phyloP scores from a whole-genome alignment of 2,888 invertebrate species.

The Leptopterna dolabrata region DNA sequence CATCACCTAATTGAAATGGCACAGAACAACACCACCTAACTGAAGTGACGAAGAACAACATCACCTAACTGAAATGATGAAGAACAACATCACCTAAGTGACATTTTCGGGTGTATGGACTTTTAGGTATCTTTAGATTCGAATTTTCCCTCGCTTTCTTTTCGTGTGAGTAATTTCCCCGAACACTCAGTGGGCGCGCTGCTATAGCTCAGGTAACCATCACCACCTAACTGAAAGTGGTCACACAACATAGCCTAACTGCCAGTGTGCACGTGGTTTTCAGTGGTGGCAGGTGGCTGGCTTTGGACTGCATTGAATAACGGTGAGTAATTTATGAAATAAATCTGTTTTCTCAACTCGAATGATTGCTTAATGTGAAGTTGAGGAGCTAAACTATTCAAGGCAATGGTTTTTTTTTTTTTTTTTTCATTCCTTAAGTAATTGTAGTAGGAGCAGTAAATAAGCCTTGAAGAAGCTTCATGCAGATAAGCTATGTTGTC shows the following conservation, averaged over 20 bases:
- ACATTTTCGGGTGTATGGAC: not conserved
- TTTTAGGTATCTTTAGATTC: not conserved
- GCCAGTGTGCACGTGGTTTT: too few relatives aligned
- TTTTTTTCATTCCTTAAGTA: too few relatives aligned
- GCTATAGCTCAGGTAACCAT: not conserved
- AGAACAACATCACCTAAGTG: not conserved
- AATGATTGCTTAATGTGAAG: too few relatives aligned
- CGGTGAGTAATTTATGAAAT: too few relatives aligned
- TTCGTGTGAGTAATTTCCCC: not conserved
- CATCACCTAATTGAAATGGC: slow-evolving; percentile 20
- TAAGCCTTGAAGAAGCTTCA: too few relatives aligned
- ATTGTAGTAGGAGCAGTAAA: too few relatives aligned
- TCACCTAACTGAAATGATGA: not conserved
- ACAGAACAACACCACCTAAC: slow-evolving; percentile 4
- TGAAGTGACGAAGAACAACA: not conserved
- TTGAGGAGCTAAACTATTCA: too few relatives aligned
- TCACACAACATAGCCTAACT: slow-evolving; percentile 4
- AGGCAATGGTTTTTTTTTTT: too few relatives aligned
- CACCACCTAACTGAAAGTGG: not conserved
- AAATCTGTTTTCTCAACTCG: too few relatives aligned
- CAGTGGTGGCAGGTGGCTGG: too few relatives aligned
- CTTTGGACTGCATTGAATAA: too few relatives aligned
- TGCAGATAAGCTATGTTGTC: too few relatives aligned
- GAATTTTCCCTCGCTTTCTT: not conserved
- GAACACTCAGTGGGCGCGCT: not conserved